phyloP scores from a whole-genome alignment of 2,797 vertebrate species.

The Diglossa cyanea region DNA sequence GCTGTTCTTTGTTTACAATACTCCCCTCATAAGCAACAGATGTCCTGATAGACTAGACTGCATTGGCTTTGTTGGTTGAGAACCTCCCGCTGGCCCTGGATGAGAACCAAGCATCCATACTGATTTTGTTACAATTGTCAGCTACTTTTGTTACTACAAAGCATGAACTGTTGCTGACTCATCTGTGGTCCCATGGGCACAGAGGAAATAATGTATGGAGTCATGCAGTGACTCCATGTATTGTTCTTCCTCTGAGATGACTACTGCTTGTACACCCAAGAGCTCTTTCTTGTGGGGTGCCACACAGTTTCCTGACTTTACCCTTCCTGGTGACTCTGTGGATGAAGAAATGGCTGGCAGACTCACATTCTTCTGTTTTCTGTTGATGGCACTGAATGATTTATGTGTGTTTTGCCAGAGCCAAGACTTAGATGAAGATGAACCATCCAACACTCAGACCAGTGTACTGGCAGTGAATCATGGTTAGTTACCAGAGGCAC shows the following conservation, averaged over 20 bases:
- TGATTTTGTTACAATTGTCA: conserved; percentile 66
- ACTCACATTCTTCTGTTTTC: background rate
- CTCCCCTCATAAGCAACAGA: conserved; percentile 68
- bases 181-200: conserved; percentile 38
- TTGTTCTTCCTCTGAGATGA: conserved; percentile 17
- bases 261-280: conserved; percentile 18
- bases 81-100: conserved; percentile 67
- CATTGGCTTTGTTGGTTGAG: conserved; percentile 64
- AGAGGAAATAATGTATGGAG: conserved; percentile 56
- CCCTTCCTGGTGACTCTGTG: background rate
- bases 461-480: background rate
- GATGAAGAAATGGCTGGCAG: background rate
- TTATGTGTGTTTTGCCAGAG: background rate
- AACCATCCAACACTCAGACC: background rate
- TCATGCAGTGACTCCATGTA: conserved; percentile 15
- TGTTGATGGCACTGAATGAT: background rate
- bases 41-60: conserved; percentile 69
- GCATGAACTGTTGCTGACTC: conserved; percentile 59
- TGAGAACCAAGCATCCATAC: conserved; percentile 66
- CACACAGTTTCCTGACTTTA: background rate
- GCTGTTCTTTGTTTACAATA: conserved; percentile 68
- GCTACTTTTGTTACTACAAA: conserved; percentile 64
- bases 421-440: background rate
- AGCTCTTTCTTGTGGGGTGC: conserved; percentile 25
- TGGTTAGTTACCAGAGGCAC: background rate